Percentiles rank a stretch among this genome's conserved stretches.
These are phyloP conservation scores for Cyrtorhinus lividipennis DNA, from an alignment of 1,140 invertebrate genomes.

Conservation along the genomic window DNA sequence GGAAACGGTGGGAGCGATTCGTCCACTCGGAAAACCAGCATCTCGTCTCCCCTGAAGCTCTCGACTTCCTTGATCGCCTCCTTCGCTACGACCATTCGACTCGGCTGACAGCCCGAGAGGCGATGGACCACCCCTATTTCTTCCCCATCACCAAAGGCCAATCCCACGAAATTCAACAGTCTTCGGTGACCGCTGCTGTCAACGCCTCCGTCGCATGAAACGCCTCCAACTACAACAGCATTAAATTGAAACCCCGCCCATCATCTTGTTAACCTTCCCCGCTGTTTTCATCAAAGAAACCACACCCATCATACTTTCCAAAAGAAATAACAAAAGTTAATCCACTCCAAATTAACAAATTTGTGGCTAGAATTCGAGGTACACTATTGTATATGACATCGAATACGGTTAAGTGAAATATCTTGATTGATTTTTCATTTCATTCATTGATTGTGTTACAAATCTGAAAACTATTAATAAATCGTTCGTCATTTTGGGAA, in stretches of 20 bases:
- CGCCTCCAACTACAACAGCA: too few species aligned
- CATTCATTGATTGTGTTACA: too few species aligned
- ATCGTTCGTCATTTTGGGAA: too few species aligned
- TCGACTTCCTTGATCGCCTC: conserved; percentile 97
- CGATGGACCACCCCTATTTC: conserved; percentile 99
- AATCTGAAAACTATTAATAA: too few species aligned
- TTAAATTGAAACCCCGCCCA: neutral
- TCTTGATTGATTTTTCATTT: neutral
- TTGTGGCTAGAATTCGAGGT: neutral
- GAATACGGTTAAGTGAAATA: neutral
- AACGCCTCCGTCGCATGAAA: conserved; percentile 10
- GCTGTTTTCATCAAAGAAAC: neutral
- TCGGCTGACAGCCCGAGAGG: conserved; percentile 93
- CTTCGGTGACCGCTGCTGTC: conserved; percentile 6
- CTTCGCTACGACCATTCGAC: conserved; percentile 98
- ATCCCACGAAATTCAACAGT: neutral
- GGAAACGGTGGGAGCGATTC: conserved; percentile 98
- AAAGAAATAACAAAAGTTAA: neutral
- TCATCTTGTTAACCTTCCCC: neutral
- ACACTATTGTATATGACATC: neutral
- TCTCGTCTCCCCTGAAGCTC: conserved; percentile 91
- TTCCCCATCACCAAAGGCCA: conserved; percentile 25
- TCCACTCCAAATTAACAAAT: neutral
- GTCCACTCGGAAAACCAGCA: conserved; percentile 99
- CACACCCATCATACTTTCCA: neutral